Evolutionary conservation across 1,140 invertebrate genomes (phyloP).

Genomic region (Antheraea mylitta): DNA sequence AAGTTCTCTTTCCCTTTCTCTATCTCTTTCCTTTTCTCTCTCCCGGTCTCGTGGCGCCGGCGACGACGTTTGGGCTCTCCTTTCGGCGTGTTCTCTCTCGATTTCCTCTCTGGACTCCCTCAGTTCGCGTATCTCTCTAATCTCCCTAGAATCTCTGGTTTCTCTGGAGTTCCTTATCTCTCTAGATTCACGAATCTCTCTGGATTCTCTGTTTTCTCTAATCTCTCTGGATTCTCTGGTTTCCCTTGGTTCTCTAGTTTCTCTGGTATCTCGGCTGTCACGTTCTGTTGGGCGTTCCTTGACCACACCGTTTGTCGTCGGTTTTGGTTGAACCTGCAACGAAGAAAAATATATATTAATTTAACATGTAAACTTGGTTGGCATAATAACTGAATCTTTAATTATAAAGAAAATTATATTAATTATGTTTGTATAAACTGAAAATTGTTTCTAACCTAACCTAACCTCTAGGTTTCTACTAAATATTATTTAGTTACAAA

Average conservation of each 20-base stretch:
- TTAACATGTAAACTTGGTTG: too few relatives aligned
- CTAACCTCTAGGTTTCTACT: too few relatives aligned
- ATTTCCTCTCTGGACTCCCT: constrained; percentile 38
- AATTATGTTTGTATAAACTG: too few relatives aligned
- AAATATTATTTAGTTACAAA: too few relatives aligned
- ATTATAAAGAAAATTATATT: too few relatives aligned
- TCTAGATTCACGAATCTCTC: constrained; percentile 37
- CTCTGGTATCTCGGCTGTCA: constrained; percentile 46
- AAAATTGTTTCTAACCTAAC: too few relatives aligned
- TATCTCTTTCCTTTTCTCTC: constrained; percentile 42
- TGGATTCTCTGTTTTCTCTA: constrained; percentile 39
- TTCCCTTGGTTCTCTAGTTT: constrained; percentile 34
- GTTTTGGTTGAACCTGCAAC: constrained; percentile 72
- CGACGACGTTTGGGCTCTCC: constrained; percentile 54
- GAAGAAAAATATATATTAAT: constrained; percentile 21
- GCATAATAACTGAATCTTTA: too few relatives aligned
- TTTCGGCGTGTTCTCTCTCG: constrained; percentile 52
- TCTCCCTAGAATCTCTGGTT: constrained; percentile 42
- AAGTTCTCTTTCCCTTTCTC: constrained; percentile 48
- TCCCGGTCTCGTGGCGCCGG: constrained; percentile 48
- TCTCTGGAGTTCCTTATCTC: constrained; percentile 42
- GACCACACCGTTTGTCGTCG: constrained; percentile 62
- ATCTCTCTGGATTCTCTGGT: constrained; percentile 36
- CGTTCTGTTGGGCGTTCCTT: constrained; percentile 55
- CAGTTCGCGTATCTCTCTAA: constrained; percentile 39